These are phyloP conservation scores for Clusia tigrina DNA, from an alignment of 2,888 invertebrate species.

Conservation along the genomic window DNA sequence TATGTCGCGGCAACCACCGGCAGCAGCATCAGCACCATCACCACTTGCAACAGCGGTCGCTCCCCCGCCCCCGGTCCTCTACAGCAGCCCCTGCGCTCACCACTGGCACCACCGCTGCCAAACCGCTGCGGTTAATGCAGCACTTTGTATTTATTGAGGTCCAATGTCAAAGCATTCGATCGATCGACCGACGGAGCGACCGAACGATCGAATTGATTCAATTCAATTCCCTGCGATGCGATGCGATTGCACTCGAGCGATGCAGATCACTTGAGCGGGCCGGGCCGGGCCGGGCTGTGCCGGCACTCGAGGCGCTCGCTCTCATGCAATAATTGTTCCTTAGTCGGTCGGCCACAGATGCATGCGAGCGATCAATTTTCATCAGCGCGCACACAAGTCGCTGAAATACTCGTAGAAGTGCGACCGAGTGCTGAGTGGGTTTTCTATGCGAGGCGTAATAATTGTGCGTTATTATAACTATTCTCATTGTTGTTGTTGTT, in stretches of 20 bases:
- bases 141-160: neutral
- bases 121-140: slow-evolving; percentile 5
- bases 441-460: no score
- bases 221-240: neutral
- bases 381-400: neutral
- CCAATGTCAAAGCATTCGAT: neutral
- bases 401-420: neutral
- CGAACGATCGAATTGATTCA: neutral
- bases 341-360: neutral
- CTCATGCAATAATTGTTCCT: neutral
- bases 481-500: neutral
- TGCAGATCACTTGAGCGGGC: slow-evolving; percentile 6
- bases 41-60: neutral
- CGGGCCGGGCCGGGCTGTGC: neutral
- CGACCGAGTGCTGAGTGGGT: no score
- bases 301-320: neutral
- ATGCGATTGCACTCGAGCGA: no score
- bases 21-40: neutral
- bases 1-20: no score
- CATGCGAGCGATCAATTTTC: slow-evolving; percentile 2
- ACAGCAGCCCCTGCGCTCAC: neutral
- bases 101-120: neutral
- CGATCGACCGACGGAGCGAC: neutral
- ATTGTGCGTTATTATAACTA: neutral
- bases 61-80: neutral